Evolutionary conservation across 1,140 invertebrate genomes (phyloP).

Genomic region (Drosophila aff.): DNA sequence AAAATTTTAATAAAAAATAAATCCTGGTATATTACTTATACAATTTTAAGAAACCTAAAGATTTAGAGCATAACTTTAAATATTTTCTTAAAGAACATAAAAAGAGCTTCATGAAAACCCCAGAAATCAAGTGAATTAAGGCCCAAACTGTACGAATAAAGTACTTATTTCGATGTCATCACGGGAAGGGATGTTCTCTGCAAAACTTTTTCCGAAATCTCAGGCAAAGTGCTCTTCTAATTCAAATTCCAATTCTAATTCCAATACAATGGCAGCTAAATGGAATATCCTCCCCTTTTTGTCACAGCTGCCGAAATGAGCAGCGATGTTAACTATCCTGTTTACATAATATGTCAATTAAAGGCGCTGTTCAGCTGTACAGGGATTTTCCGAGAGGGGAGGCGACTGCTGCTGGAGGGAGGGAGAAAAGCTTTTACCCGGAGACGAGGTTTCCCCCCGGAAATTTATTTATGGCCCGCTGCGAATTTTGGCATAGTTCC

Average conservation of each 20-base stretch:
- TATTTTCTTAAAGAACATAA: too few species aligned
- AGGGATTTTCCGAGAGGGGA: slow-evolving; percentile 6
- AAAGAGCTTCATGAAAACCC: too few species aligned
- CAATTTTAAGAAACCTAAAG: background rate
- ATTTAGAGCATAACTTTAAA: background rate
- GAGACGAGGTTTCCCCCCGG: background rate
- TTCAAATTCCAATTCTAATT: slow-evolving; percentile 18
- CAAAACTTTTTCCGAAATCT: background rate
- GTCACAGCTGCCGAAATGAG: slow-evolving; percentile 33
- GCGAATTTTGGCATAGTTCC: slow-evolving; percentile 41
- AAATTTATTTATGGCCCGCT: slow-evolving; percentile 42
- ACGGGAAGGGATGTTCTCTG: background rate
- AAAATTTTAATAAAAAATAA: background rate
- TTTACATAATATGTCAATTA: slow-evolving; percentile 81
- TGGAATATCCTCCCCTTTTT: slow-evolving; percentile 18
- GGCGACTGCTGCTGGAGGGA: background rate
- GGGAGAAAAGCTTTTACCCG: slow-evolving; percentile 37
- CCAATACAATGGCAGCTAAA: slow-evolving; percentile 10
- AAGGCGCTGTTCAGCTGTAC: slow-evolving; percentile 24
- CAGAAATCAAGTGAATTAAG: slow-evolving; percentile 2
- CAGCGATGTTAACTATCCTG: slow-evolving; percentile 75
- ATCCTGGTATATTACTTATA: too few species aligned
- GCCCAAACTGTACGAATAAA: background rate
- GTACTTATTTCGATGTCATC: background rate
- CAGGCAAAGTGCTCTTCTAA: background rate